Percentiles rank a stretch among this genome's conserved stretches.
Conservation (phyloP, 2,797 vertebrate species). For the Euphonia xanthogaster region DNA sequence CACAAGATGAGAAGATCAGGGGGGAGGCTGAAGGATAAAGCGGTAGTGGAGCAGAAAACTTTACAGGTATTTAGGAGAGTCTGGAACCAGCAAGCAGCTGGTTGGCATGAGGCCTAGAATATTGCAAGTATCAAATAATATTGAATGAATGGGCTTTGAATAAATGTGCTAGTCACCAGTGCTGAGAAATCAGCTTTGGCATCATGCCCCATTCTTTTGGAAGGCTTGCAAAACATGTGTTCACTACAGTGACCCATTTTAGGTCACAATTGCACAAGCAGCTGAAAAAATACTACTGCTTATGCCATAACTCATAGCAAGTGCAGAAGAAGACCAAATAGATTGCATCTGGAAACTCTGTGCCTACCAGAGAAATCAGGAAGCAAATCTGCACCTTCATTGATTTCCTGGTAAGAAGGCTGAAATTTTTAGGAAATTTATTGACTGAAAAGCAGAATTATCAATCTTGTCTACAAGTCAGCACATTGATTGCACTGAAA, state of each 20-base stretch:
- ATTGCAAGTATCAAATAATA: not conserved
- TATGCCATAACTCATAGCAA: not conserved
- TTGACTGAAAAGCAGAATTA: not conserved
- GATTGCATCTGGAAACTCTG: not conserved
- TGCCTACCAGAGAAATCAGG: not conserved
- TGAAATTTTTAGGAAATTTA: not conserved
- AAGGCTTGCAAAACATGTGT: not conserved
- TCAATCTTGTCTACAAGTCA: not conserved
- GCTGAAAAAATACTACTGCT: not conserved
- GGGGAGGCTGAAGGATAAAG: not conserved
- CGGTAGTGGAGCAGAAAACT: not conserved
- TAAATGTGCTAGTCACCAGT: not conserved
- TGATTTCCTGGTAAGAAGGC: not conserved
- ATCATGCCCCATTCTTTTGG: not conserved
- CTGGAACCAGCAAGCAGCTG: not conserved
- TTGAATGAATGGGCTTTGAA: not conserved
- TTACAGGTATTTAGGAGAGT: not conserved
- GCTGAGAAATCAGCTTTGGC: not conserved
- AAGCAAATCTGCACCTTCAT: not conserved
- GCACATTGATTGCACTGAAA: accelerated
- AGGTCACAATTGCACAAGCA: not conserved
- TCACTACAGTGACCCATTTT: not conserved
- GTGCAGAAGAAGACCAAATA: not conserved
- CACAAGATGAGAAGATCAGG: not conserved
- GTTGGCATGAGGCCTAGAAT: not conserved